Percentiles rank a stretch among this genome's conserved stretches.
phyloP scores from a whole-genome alignment of 2,113 vertebrate genomes.

The Percopsis transmontana region DNA sequence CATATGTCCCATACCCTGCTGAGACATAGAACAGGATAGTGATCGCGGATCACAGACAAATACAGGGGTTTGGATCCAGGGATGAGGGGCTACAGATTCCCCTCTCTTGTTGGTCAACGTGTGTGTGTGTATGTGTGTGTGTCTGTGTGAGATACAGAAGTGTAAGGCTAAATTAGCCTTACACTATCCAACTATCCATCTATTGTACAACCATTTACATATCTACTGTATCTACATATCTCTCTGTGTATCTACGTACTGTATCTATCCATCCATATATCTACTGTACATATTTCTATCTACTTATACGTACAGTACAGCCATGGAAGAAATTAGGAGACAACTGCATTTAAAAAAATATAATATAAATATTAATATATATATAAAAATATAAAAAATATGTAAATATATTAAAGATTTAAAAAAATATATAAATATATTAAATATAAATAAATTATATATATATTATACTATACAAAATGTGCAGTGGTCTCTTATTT shows the following conservation, averaged over 20 bases:
- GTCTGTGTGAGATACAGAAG: background rate
- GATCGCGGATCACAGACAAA: constrained; percentile 50
- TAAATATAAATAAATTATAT: too few relatives aligned
- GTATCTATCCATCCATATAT: background rate
- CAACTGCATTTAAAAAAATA: too few relatives aligned
- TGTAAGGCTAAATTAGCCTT: too few relatives aligned
- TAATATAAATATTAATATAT: too few relatives aligned
- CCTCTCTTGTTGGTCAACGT: too few relatives aligned
- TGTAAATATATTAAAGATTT: too few relatives aligned
- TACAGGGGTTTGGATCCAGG: constrained; percentile 31
- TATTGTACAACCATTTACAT: background rate
- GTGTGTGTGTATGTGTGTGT: constrained; percentile 8
- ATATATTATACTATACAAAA: too few relatives aligned
- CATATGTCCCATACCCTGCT: constrained; percentile 60
- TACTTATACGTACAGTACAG: background rate
- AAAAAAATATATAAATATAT: too few relatives aligned
- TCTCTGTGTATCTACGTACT: background rate
- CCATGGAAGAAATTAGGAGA: too few relatives aligned
- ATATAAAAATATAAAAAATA: too few relatives aligned
- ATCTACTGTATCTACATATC: background rate
- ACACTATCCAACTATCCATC: too few relatives aligned
- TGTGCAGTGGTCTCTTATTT: too few relatives aligned
- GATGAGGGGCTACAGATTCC: constrained; percentile 24
- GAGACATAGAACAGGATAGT: constrained; percentile 41
- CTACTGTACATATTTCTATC: background rate